Percentiles rank a stretch among this genome's conserved stretches.
phyloP scores from a whole-genome alignment of 2,888 invertebrate genomes.

The Lomographa bimaculata region DNA sequence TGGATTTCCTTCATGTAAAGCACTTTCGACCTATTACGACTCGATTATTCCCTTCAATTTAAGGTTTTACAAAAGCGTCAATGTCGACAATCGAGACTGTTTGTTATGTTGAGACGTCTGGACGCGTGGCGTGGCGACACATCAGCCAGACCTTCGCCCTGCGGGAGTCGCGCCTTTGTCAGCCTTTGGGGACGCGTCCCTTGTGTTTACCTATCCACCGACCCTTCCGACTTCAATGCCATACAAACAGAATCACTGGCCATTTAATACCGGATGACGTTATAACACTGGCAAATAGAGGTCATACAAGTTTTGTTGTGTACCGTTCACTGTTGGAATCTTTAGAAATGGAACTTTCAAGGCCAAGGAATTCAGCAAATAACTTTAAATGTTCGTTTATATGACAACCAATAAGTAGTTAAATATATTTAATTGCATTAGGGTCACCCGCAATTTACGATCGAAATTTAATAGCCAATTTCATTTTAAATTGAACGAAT shows the following conservation, averaged over 20 bases:
- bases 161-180: conserved; percentile 57
- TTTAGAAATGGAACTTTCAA: conserved; percentile 20
- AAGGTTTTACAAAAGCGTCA: conserved; percentile 2
- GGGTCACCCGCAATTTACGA: conserved; percentile 35
- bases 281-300: conserved; percentile 30
- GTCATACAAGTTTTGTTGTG: conserved; percentile 29
- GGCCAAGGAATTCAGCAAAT: conserved; percentile 17
- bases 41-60: conserved; percentile 10
- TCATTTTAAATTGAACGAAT: conserved; percentile 31
- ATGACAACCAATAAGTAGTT: background rate
- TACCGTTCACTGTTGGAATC: conserved; percentile 8
- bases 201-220: conserved; percentile 57
- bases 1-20: conserved; percentile 49
- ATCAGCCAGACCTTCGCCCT: conserved; percentile 31
- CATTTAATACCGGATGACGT: conserved; percentile 34
- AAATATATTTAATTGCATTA: conserved; percentile 21
- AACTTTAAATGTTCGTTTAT: no score
- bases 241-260: conserved; percentile 42
- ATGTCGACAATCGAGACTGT: conserved; percentile 6
- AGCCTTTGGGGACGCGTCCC: conserved; percentile 53
- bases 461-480: conserved; percentile 32
- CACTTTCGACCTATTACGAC: conserved; percentile 40
- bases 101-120: conserved; percentile 22
- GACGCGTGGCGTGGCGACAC: conserved; percentile 50
- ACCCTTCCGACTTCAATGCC: conserved; percentile 47